phyloP scores from a whole-genome alignment of 37 sponge, comb jelly and placozoan species.

The Petrosia ficiformis region DNA sequence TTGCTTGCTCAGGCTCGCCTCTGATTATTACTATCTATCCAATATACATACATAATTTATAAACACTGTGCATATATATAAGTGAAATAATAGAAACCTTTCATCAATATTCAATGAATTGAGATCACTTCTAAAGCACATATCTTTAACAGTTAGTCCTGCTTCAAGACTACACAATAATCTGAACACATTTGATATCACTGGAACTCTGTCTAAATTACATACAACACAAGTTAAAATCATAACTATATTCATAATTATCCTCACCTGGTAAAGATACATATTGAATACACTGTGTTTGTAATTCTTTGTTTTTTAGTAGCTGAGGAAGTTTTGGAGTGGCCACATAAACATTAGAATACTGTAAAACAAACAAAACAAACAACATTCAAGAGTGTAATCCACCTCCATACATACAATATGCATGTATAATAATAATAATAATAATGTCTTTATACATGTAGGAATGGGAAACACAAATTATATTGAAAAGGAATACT shows the following conservation, averaged over 20 bases:
- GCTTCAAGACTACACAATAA: slow-evolving; percentile 74
- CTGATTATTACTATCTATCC: background rate
- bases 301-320: slow-evolving; percentile 36
- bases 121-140: slow-evolving; percentile 59
- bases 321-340: slow-evolving; percentile 58
- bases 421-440: background rate
- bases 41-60: background rate
- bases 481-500: too few relatives aligned
- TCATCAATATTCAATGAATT: slow-evolving; percentile 48
- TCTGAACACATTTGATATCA: slow-evolving; percentile 57
- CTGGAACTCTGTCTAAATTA: slow-evolving; percentile 25
- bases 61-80: too few relatives aligned
- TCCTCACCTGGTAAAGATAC: slow-evolving; percentile 63
- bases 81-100: slow-evolving; percentile 37
- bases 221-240: background rate
- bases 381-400: too few relatives aligned
- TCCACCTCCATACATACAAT: too few relatives aligned
- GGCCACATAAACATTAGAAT: slow-evolving; percentile 70
- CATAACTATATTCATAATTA: background rate
- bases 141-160: slow-evolving; percentile 75
- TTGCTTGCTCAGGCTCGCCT: too few relatives aligned
- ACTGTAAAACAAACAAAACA: slow-evolving; percentile 33
- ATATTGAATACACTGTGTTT: slow-evolving; percentile 55
- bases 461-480: too few relatives aligned
- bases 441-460: background rate